Percentiles rank a stretch among this genome's conserved stretches.
Conservation (phyloP, 2,113 vertebrate genomes). For the Vulpes lagopus region DNA sequence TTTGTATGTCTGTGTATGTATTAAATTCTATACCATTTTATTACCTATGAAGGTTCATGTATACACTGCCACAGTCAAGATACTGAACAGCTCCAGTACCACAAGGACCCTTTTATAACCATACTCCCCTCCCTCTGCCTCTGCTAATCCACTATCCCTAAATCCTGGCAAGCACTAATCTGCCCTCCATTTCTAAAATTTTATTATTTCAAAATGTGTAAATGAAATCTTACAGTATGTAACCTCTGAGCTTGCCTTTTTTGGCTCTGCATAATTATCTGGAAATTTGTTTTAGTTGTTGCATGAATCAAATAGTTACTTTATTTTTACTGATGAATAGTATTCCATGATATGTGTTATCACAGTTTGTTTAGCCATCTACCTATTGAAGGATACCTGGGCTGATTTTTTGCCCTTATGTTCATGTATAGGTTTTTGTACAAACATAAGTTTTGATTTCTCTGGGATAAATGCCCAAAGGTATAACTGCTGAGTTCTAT, state of each 20-base stretch:
- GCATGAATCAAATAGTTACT: background rate
- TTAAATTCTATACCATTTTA: background rate
- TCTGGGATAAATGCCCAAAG: background rate
- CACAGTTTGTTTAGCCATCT: background rate
- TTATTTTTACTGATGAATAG: background rate
- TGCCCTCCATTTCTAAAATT: background rate
- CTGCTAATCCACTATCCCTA: background rate
- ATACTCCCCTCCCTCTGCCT: background rate
- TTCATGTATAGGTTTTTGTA: background rate
- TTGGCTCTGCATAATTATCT: background rate
- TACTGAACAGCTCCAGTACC: background rate
- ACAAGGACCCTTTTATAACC: background rate
- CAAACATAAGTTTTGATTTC: background rate
- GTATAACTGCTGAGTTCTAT: background rate
- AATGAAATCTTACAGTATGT: background rate
- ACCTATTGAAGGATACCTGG: background rate
- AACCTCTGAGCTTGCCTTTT: background rate
- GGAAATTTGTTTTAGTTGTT: background rate
- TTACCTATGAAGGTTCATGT: background rate
- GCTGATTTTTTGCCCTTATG: background rate
- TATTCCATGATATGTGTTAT: background rate
- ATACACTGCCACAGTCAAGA: background rate
- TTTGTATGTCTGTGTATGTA: background rate
- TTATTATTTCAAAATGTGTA: background rate
- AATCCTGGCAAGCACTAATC: background rate